phyloP scores from a whole-genome alignment of 2,797 vertebrate species.

The Potorous gilbertii region DNA sequence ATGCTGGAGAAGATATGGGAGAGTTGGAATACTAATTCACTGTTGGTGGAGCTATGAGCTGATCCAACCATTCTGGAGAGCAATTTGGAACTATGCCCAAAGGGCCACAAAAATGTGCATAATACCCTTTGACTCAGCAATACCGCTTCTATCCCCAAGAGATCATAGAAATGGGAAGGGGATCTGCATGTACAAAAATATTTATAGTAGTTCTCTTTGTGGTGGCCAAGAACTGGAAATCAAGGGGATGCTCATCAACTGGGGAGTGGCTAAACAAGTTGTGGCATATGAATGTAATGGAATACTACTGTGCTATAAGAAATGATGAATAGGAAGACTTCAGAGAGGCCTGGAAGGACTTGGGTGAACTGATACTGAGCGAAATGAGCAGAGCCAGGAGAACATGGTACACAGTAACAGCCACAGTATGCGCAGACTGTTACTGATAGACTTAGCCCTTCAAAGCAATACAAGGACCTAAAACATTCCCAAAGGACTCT shows the following conservation, averaged over 20 bases:
- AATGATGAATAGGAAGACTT: background rate
- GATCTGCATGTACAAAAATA: background rate
- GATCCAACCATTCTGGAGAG: background rate
- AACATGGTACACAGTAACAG: background rate
- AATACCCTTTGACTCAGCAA: background rate
- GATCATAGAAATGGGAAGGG: background rate
- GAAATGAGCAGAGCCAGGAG: background rate
- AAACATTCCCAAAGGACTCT: no score
- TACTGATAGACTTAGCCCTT: no score
- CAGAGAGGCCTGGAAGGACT: background rate
- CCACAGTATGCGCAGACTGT: no score
- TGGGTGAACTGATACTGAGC: background rate
- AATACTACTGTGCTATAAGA: background rate
- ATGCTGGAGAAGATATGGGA: background rate
- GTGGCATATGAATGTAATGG: background rate
- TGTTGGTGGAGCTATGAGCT: background rate
- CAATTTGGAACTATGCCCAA: background rate
- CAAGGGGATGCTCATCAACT: background rate
- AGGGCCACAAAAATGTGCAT: background rate
- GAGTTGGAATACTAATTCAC: background rate
- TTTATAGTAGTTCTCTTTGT: background rate
- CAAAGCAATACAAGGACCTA: no score
- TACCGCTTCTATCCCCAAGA: background rate
- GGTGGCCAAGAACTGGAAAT: background rate
- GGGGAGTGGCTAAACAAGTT: background rate